Evolutionary conservation across 1,140 invertebrate species (phyloP).

Genomic region (Nasonia vitripennis): DNA sequence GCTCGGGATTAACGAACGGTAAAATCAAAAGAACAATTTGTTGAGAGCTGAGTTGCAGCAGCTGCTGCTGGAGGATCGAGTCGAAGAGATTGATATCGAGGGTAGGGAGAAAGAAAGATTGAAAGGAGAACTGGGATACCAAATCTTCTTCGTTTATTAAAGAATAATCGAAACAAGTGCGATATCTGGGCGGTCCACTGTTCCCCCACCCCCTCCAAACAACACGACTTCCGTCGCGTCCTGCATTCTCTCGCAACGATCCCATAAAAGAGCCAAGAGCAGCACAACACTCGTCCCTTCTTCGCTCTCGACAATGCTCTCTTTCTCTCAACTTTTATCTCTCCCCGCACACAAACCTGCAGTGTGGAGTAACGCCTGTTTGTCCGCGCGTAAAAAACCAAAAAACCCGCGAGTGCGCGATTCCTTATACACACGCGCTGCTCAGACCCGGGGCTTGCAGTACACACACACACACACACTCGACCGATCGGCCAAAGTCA

Average conservation of each 20-base stretch:
- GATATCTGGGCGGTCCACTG: no score
- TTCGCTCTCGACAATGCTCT: constrained; percentile 4
- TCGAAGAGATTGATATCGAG: not conserved
- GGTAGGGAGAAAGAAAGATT: no score
- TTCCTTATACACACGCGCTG: not conserved
- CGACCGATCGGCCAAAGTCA: constrained; percentile 7
- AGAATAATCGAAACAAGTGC: no score
- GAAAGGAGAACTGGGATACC: no score
- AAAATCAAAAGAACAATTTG: not conserved
- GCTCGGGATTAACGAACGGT: constrained; percentile 31
- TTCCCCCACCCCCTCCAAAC: not conserved
- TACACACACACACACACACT: not conserved
- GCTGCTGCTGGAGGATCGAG: not conserved
- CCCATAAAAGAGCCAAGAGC: not conserved
- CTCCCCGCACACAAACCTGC: not conserved
- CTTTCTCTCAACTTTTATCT: constrained; percentile 17
- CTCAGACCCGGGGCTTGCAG: no score
- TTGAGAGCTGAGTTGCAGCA: not conserved
- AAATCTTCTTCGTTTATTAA: no score
- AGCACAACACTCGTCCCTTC: not conserved
- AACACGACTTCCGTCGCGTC: not conserved
- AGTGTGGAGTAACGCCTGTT: not conserved
- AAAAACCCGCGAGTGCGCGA: not conserved
- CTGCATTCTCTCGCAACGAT: not conserved
- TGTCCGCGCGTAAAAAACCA: not conserved